Evolutionary conservation across 2,113 vertebrate species (phyloP).

Genomic region (Macquaria australasica): DNA sequence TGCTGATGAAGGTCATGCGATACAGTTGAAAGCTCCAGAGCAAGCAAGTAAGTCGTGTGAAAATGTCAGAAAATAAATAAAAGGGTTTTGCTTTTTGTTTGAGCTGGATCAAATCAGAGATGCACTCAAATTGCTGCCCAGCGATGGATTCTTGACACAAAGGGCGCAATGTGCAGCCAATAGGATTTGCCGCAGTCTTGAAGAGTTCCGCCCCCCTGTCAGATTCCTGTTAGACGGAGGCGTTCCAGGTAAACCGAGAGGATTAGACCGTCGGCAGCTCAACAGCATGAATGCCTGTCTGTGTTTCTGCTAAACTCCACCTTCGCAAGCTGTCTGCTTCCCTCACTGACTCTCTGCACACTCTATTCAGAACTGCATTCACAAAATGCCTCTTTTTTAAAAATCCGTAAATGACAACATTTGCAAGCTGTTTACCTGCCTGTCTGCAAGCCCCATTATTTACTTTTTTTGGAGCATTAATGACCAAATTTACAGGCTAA

Average conservation of each 20-base stretch:
- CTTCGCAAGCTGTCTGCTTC: neutral
- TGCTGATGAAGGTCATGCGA: no score
- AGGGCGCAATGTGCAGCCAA: neutral
- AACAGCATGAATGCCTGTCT: slow-evolving; percentile 22
- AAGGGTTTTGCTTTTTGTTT: no score
- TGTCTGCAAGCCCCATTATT: neutral
- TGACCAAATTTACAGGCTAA: neutral
- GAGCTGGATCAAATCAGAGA: no score
- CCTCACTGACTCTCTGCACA: neutral
- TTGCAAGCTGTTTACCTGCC: neutral
- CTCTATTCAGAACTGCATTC: neutral
- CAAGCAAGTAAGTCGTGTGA: no score
- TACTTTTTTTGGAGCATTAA: neutral
- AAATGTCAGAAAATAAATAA: no score
- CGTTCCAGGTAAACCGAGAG: slow-evolving; percentile 40
- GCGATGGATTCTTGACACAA: neutral
- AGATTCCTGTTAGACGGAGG: slow-evolving; percentile 26
- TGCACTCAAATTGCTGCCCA: neutral
- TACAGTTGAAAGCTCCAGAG: no score
- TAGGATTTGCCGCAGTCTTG: slow-evolving; percentile 15
- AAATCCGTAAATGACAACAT: neutral
- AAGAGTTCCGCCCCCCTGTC: slow-evolving; percentile 22
- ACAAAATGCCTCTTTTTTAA: neutral
- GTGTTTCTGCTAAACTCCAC: slow-evolving; percentile 19
- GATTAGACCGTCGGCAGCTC: slow-evolving; percentile 47